A percentile compares a stretch with the other conserved stretches of the same genome.
Conservation (phyloP, 2,113 vertebrate genomes). For the Aspiorhynchus laticeps region DNA sequence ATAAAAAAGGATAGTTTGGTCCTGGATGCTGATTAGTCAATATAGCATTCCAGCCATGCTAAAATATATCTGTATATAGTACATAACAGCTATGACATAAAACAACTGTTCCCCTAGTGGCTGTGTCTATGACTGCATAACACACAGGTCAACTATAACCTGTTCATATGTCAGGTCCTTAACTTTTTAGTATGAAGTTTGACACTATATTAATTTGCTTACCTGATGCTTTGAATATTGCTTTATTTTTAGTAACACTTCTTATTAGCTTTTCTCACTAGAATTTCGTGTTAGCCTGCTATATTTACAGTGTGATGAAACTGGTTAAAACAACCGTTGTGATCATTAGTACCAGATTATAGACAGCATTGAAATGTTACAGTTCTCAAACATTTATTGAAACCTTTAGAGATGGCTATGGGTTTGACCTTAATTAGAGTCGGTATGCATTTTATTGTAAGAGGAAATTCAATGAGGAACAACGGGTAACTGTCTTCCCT, state of each 20-base stretch:
- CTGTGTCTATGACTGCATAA: neutral
- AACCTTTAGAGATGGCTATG: neutral
- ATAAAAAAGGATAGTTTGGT: neutral
- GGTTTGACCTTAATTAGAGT: neutral
- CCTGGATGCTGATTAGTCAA: neutral
- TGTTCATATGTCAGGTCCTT: neutral
- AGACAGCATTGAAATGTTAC: neutral
- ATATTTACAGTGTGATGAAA: neutral
- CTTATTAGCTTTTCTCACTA: neutral
- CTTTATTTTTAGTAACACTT: neutral
- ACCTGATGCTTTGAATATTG: neutral
- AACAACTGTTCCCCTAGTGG: neutral
- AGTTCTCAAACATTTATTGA: neutral
- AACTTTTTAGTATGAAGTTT: neutral
- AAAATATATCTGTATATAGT: neutral
- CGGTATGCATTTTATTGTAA: neutral
- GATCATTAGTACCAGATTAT: neutral
- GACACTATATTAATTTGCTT: neutral
- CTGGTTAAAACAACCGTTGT: neutral
- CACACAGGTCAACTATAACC: neutral
- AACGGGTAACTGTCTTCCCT: neutral
- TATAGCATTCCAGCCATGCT: neutral
- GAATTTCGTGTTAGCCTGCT: neutral
- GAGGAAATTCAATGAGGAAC: constrained; percentile 14
- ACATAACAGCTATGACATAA: neutral